These are phyloP conservation scores for Zaprionus vittiger DNA, from an alignment of 1,140 invertebrate species.

Conservation along the genomic window DNA sequence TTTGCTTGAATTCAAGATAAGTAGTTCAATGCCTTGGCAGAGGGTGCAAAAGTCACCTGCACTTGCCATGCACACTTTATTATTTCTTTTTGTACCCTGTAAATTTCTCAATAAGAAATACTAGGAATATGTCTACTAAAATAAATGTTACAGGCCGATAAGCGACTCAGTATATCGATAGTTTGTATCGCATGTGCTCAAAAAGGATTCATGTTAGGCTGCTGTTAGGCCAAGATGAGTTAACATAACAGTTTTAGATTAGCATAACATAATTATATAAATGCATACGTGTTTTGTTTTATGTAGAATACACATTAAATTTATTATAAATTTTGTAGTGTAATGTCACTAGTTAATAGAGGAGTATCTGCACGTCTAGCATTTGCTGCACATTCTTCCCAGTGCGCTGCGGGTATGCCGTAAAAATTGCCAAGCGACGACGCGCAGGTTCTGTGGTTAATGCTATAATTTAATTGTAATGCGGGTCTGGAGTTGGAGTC, in stretches of 20 bases:
- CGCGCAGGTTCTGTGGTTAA: constrained; percentile 71
- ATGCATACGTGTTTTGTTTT: too few relatives aligned
- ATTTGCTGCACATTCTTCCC: constrained; percentile 13
- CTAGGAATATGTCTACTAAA: background rate
- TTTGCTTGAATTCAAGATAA: too few relatives aligned
- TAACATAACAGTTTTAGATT: background rate
- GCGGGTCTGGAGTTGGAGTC: constrained; percentile 61
- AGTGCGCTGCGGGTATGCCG: constrained; percentile 50
- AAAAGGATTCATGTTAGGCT: too few relatives aligned
- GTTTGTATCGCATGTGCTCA: background rate
- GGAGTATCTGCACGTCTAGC: background rate
- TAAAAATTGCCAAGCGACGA: constrained; percentile 17
- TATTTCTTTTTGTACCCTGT: background rate
- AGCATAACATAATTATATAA: background rate
- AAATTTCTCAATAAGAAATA: background rate
- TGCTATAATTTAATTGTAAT: constrained; percentile 83
- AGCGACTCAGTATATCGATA: background rate
- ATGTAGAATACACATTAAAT: too few relatives aligned
- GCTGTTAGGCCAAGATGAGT: background rate
- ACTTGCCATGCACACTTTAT: background rate
- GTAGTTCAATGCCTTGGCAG: constrained; percentile 4
- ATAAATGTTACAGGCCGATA: background rate
- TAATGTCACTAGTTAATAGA: background rate
- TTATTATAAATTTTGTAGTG: too few relatives aligned
- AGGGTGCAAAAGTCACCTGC: background rate